Evolutionary conservation across 2,797 vertebrate genomes (phyloP).

Genomic region (Anomalospiza imberbis): DNA sequence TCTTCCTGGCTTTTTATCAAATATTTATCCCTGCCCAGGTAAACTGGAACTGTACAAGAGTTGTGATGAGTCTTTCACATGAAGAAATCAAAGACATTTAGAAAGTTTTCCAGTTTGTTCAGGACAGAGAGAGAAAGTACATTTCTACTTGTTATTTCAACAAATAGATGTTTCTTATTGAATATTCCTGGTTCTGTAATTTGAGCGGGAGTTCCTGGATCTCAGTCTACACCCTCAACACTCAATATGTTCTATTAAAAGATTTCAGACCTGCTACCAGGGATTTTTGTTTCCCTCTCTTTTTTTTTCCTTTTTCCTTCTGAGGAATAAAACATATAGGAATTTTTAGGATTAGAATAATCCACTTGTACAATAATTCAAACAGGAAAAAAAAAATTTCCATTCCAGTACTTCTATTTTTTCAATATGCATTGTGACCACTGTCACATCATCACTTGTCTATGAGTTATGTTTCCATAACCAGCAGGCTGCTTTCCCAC

Average conservation of each 20-base stretch:
- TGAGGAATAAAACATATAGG: not conserved
- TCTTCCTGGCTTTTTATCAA: not conserved
- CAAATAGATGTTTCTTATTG: not conserved
- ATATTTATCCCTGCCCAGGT: not conserved
- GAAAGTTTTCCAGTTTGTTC: not conserved
- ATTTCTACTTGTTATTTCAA: not conserved
- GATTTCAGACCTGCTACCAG: not conserved
- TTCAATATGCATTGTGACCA: not conserved
- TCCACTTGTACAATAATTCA: not conserved
- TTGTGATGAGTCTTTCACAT: not conserved
- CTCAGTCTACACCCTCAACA: not conserved
- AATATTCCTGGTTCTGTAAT: not conserved
- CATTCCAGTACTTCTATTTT: not conserved
- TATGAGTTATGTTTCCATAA: not conserved
- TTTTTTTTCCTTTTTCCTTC: not conserved
- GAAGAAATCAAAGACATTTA: not conserved
- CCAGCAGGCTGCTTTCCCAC: not conserved
- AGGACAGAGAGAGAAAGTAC: not conserved
- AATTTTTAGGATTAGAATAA: not conserved
- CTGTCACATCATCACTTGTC: not conserved
- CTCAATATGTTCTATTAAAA: not conserved
- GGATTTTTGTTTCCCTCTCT: fast-evolving
- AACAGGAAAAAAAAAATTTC: not conserved
- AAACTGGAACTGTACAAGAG: not conserved
- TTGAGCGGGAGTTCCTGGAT: not conserved